These are phyloP conservation scores for Cervus canadensis DNA, from an alignment of 2,113 vertebrate species.

Conservation along the genomic window DNA sequence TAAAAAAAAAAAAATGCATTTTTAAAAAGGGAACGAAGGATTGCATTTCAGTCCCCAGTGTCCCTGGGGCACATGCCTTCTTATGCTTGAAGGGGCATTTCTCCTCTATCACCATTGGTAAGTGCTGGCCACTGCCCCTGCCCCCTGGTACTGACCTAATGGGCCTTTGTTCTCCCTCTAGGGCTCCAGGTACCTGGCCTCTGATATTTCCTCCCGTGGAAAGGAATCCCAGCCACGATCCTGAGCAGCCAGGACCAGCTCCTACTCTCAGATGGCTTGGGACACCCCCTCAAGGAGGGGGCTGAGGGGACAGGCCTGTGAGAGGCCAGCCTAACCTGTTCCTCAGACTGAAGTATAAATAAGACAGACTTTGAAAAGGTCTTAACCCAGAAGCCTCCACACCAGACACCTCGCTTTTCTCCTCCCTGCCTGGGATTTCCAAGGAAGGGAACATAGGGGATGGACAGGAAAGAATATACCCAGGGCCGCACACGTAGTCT, in stretches of 20 bases:
- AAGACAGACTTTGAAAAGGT: background rate
- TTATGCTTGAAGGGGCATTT: background rate
- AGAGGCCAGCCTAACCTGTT: background rate
- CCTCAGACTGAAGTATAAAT: background rate
- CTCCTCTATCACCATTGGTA: background rate
- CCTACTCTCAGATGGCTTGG: background rate
- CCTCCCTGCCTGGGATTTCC: background rate
- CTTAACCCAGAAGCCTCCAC: background rate
- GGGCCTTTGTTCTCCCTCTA: background rate
- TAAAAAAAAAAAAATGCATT: background rate
- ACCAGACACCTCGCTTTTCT: background rate
- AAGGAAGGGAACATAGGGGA: background rate
- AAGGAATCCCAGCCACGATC: background rate
- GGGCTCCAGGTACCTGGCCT: background rate
- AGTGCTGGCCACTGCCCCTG: background rate
- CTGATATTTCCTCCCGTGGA: background rate
- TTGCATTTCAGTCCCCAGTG: background rate
- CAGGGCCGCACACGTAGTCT: fast-evolving
- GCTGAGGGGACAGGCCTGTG: background rate
- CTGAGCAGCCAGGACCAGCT: background rate
- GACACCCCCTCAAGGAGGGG: background rate
- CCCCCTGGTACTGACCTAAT: background rate
- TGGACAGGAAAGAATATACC: background rate
- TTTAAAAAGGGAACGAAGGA: background rate
- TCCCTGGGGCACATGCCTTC: background rate